These are phyloP conservation scores for Pachydiplax longipennis DNA, from an alignment of 2,888 invertebrate species.

Conservation along the genomic window DNA sequence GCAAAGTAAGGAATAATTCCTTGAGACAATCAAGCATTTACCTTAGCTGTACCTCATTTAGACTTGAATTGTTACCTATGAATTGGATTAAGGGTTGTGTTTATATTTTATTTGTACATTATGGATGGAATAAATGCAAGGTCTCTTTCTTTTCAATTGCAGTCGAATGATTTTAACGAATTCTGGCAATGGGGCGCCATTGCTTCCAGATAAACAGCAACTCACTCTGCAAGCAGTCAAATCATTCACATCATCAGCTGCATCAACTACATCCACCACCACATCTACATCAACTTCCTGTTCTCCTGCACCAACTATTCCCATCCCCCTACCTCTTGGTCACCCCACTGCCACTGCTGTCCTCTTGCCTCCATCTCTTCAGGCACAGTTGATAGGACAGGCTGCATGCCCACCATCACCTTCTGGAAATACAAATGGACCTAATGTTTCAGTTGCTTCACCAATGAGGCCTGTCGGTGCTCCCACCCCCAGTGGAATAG, in stretches of 20 bases:
- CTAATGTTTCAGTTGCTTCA: neutral
- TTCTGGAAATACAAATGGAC: neutral
- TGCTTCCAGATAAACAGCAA: conserved; percentile 1
- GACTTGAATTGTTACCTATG: neutral
- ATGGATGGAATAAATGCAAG: neutral
- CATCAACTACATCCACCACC: conserved; percentile 49
- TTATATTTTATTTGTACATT: neutral
- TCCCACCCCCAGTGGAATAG: conserved; percentile 14
- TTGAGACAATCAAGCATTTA: neutral
- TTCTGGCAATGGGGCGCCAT: neutral
- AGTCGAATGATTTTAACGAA: conserved; percentile 27
- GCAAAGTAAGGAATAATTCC: neutral
- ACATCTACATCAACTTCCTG: conserved; percentile 17
- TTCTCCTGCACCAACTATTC: conserved; percentile 2
- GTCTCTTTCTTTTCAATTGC: neutral
- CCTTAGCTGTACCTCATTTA: too few relatives aligned
- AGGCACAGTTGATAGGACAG: conserved; percentile 15
- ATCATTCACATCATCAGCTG: conserved; percentile 1
- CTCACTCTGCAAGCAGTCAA: conserved; percentile 2
- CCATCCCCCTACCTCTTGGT: neutral
- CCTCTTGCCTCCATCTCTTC: neutral
- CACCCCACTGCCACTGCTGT: conserved; percentile 32
- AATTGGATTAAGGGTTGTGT: neutral
- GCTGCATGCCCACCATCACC: conserved; percentile 24
- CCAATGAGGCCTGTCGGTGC: conserved; percentile 15